Evolutionary conservation across 2,797 vertebrate species (phyloP).

Genomic region (Huso huso): DNA sequence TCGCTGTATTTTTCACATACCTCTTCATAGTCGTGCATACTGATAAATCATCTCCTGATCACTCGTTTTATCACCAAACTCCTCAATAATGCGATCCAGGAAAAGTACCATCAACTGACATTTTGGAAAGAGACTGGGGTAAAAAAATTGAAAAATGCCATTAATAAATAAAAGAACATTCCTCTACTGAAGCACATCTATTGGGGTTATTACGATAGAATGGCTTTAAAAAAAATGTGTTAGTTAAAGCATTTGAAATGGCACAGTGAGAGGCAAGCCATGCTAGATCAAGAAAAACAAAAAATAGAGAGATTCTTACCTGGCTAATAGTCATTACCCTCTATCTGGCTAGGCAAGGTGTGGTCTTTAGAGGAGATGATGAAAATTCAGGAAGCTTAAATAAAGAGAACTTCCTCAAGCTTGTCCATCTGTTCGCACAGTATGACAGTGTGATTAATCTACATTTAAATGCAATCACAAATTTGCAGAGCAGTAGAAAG

Average conservation of each 20-base stretch:
- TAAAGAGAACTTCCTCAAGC: slow-evolving; percentile 19
- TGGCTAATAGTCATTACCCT: slow-evolving; percentile 16
- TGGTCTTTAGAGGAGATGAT: slow-evolving; percentile 23
- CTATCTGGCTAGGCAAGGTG: slow-evolving; percentile 17
- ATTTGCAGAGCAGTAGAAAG: slow-evolving; percentile 35
- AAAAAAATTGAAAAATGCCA: slow-evolving; percentile 9
- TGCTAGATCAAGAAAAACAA: slow-evolving; percentile 16
- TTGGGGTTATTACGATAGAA: slow-evolving; percentile 17
- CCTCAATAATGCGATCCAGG: too few species aligned
- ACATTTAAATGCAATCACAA: slow-evolving; percentile 14
- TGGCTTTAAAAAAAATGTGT: slow-evolving; percentile 7
- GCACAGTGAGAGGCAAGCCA: slow-evolving; percentile 16
- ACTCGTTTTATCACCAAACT: too few species aligned
- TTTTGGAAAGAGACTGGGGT: slow-evolving; percentile 3
- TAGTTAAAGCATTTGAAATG: slow-evolving; percentile 19
- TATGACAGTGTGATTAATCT: slow-evolving; percentile 25
- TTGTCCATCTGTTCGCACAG: slow-evolving; percentile 22
- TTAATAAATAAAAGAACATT: slow-evolving; percentile 16
- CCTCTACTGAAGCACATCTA: slow-evolving; percentile 16
- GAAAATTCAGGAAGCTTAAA: slow-evolving; percentile 20
- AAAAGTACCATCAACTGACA: slow-evolving; percentile 3
- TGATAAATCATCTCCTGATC: too few species aligned
- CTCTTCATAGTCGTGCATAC: too few species aligned
- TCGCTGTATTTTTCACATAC: too few species aligned
- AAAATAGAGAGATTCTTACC: slow-evolving; percentile 21